Conservation (phyloP, 1,140 invertebrate species). For the Drosophila albomicans region DNA sequence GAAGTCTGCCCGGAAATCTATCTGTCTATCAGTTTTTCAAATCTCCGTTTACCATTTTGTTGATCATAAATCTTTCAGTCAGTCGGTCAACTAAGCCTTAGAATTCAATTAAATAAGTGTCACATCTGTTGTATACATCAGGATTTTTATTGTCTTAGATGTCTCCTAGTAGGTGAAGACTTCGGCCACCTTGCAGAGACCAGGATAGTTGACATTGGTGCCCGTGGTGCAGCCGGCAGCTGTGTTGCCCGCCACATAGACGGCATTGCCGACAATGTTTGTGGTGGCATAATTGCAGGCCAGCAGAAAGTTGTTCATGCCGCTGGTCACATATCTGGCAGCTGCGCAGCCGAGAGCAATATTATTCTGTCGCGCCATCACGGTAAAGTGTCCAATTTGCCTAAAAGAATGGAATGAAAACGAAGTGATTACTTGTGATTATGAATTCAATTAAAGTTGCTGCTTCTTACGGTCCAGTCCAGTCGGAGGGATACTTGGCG, state of each 20-base stretch:
- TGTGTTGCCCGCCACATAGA: constrained; percentile 37
- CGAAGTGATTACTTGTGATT: not conserved
- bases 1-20: too few species aligned
- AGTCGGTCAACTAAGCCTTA: too few species aligned
- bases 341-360: constrained; percentile 60
- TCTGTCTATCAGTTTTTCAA: too few species aligned
- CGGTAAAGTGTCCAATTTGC: constrained; percentile 49
- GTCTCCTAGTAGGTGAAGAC: constrained; percentile 23
- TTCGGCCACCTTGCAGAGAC: constrained; percentile 44
- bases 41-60: too few species aligned
- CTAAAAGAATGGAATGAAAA: constrained; percentile 2
- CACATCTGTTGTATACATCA: not conserved
- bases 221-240: constrained; percentile 58
- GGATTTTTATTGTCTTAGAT: not conserved
- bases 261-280: constrained; percentile 39
- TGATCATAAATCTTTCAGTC: too few species aligned
- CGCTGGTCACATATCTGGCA: constrained; percentile 9
- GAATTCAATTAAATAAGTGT: too few species aligned
- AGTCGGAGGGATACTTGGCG: constrained; percentile 27
- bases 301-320: constrained; percentile 30
- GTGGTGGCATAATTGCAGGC: constrained; percentile 68
- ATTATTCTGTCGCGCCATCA: constrained; percentile 55
- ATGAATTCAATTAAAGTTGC: too few species aligned
- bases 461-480: constrained; percentile 33
- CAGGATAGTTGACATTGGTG: constrained; percentile 45